These are phyloP conservation scores for Cacatua alba DNA, from an alignment of 2,113 vertebrate species.

Conservation along the genomic window DNA sequence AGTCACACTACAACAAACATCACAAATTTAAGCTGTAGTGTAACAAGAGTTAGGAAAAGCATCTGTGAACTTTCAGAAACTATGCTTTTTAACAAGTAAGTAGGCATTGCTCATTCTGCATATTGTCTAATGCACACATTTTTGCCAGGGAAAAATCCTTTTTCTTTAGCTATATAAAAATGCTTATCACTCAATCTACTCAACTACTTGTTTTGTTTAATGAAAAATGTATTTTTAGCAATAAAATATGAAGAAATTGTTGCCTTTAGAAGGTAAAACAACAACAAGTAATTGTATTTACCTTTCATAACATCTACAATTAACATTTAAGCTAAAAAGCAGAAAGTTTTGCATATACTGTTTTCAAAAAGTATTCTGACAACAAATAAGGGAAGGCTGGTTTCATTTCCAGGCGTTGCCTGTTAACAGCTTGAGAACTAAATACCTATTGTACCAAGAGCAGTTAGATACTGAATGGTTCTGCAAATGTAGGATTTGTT, in stretches of 20 bases:
- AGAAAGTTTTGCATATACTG: not conserved
- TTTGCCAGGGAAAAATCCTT: accelerated
- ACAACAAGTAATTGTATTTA: not conserved
- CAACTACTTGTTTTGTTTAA: not conserved
- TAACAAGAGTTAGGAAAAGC: not conserved
- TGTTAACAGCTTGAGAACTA: not conserved
- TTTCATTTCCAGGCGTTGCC: not conserved
- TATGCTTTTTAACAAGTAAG: not conserved
- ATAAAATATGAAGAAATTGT: not conserved
- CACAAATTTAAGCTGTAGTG: not conserved
- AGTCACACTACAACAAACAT: not conserved
- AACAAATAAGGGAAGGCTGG: not conserved
- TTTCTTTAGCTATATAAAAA: not conserved
- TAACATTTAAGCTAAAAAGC: not conserved
- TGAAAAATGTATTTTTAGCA: not conserved
- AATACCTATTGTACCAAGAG: not conserved
- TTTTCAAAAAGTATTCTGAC: not conserved
- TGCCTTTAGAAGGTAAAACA: not conserved
- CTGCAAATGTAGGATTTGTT: not conserved
- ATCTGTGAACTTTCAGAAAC: not conserved
- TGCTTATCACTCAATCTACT: not conserved
- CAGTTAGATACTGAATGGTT: not conserved
- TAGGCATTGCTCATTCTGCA: not conserved
- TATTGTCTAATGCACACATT: not conserved
- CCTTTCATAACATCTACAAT: not conserved